These are phyloP conservation scores for Athene cunicularia DNA, from an alignment of 2,113 vertebrate species.

Conservation along the genomic window DNA sequence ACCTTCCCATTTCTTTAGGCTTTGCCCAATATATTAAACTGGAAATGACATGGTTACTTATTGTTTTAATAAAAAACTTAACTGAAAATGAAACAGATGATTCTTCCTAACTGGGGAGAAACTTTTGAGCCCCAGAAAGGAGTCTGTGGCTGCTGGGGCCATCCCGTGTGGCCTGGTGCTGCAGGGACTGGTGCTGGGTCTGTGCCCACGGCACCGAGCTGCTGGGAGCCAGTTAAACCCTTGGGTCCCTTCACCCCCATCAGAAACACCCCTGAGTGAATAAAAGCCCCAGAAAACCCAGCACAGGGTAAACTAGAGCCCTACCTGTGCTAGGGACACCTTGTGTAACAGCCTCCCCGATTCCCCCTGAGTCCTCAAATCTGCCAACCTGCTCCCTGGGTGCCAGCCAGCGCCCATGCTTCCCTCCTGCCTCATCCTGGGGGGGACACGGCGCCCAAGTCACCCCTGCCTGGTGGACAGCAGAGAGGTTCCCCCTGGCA, in stretches of 20 bases:
- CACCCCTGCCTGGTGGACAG: background rate
- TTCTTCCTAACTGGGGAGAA: background rate
- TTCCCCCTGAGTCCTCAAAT: background rate
- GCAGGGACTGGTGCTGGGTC: background rate
- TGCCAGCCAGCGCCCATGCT: accelerated
- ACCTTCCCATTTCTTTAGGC: background rate
- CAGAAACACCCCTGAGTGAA: background rate
- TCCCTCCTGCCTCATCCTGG: background rate
- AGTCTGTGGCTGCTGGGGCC: background rate
- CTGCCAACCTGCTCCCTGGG: background rate
- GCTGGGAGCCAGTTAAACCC: background rate
- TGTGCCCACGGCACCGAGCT: background rate
- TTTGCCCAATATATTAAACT: background rate
- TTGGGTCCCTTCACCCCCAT: background rate
- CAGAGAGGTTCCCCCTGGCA: background rate
- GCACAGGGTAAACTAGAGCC: background rate
- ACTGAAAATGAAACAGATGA: background rate
- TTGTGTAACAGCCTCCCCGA: background rate
- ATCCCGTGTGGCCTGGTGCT: background rate
- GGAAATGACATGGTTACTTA: background rate
- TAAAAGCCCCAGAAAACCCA: background rate
- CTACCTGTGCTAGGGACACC: background rate
- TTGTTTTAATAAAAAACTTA: background rate
- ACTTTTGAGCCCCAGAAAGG: background rate
- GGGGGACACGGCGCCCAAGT: accelerated